Base-by-base conservation (phyloP, 1,140 invertebrate species). In the Drosophila seguyi region DNA sequence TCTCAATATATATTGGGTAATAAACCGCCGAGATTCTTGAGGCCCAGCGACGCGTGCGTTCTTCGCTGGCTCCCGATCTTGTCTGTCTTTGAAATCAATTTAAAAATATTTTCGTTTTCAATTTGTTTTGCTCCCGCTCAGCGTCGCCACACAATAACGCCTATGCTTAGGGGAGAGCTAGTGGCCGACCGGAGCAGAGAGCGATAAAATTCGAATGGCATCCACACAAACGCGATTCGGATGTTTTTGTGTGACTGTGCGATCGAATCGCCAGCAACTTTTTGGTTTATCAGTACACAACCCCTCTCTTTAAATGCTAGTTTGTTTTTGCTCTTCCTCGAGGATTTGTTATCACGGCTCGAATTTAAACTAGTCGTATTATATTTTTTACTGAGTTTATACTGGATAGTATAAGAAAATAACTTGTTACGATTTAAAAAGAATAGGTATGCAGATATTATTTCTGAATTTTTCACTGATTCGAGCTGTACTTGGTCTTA, bases 71-170 rank as follows among this genome's bases (percentile, higher is more conserved):
- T 75, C 62, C 67, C 71, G 73, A 74, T 85, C 75, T 57, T 58
- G 80, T 82, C 79, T 81, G 65, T 65, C 75, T 82, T 88, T 88
- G 74, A 88, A 90, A 88, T 88, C 85, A 90, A 88, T 88, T 88
- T 88, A 88, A 90, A 88, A 90, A 90, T 88, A 90, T 87, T 84
- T 88, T 90, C 76, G 47, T 88, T 77, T 79, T 84, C 84, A 84
- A 90, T 88, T 88, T 75, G 79, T 53, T 69, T 68, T 68, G 62
- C 66, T 55, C 47, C 47, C 61, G 58, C 60, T 68, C 72, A 52
- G 42, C 63, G 66, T 25, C 72, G 38, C 42, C 39, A 65, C 44
- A 47, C 22, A 22, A 29, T 41, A 48, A 42, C 69, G 34, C 31
- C 18, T 44, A 29, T 52, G 44, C 34, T n/a, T 55, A 55, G 59